Conservation (phyloP, 2,113 vertebrate species). For the Parotia lawesii region DNA sequence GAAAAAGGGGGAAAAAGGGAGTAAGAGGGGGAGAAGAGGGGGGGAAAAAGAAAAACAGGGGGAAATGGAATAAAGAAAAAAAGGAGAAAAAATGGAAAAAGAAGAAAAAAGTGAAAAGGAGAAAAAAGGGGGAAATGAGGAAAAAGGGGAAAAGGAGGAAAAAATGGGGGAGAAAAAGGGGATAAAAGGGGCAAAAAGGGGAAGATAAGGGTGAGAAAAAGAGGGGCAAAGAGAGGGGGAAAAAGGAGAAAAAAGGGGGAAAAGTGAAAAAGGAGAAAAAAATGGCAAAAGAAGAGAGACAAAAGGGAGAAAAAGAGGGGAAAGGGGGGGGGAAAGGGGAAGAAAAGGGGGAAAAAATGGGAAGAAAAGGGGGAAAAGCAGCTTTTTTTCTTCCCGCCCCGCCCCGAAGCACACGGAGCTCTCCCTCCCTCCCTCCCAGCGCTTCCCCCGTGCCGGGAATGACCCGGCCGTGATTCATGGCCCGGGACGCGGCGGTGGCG, state of each 20-base stretch:
- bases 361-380: background rate
- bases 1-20: too few relatives aligned
- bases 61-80: too few relatives aligned
- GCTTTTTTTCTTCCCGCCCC: background rate
- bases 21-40: too few relatives aligned
- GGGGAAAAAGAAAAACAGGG: background rate
- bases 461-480: background rate
- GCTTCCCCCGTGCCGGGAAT: background rate
- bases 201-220: rapidly evolving
- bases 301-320: background rate
- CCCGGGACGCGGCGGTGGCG: background rate
- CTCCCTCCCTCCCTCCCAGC: background rate
- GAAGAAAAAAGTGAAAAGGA: rapidly evolving
- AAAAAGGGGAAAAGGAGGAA: too few relatives aligned
- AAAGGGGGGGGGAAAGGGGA: rapidly evolving
- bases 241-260: background rate
- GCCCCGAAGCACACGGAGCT: background rate
- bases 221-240: background rate
- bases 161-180: rapidly evolving
- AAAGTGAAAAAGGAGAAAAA: background rate
- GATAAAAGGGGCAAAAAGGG: rapidly evolving
- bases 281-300: background rate
- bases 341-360: background rate
- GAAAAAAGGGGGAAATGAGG: too few relatives aligned
- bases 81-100: background rate